Conservation (phyloP, 2,888 invertebrate species). For the Galerucella nymphaeae region DNA sequence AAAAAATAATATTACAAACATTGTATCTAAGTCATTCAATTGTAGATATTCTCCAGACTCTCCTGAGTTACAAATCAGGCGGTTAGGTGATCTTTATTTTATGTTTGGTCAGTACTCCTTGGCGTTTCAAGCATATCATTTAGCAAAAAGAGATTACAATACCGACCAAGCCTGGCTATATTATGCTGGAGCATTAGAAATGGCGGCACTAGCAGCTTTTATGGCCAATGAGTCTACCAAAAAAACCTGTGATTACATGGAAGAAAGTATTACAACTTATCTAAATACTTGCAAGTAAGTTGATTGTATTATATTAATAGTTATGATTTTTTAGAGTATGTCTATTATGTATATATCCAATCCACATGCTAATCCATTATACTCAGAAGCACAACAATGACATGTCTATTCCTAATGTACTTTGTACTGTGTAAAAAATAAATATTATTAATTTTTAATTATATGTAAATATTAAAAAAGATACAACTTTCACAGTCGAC, state of each 20-base stretch:
- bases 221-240: constrained; percentile 84
- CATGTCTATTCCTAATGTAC: too few relatives aligned
- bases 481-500: too few relatives aligned
- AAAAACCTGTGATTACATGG: constrained; percentile 91
- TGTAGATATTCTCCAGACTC: constrained; percentile 82
- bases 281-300: constrained; percentile 87
- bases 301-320: neutral
- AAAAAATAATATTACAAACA: too few relatives aligned
- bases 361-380: too few relatives aligned
- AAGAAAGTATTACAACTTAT: constrained; percentile 93
- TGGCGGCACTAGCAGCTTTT: constrained; percentile 93
- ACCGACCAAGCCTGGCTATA: constrained; percentile 98
- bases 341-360: too few relatives aligned
- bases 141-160: constrained; percentile 96
- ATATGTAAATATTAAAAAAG: too few relatives aligned
- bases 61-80: constrained; percentile 91
- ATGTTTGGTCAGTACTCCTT: constrained; percentile 94
- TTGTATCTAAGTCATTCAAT: neutral
- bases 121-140: constrained; percentile 94
- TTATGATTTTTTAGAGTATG: too few relatives aligned
- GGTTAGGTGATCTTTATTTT: constrained; percentile 95
- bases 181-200: constrained; percentile 95
- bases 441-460: too few relatives aligned
- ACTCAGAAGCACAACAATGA: too few relatives aligned
- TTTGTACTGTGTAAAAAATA: too few relatives aligned